phyloP scores from a whole-genome alignment of 2,888 invertebrate genomes.

The Oxyteleia sp. region DNA sequence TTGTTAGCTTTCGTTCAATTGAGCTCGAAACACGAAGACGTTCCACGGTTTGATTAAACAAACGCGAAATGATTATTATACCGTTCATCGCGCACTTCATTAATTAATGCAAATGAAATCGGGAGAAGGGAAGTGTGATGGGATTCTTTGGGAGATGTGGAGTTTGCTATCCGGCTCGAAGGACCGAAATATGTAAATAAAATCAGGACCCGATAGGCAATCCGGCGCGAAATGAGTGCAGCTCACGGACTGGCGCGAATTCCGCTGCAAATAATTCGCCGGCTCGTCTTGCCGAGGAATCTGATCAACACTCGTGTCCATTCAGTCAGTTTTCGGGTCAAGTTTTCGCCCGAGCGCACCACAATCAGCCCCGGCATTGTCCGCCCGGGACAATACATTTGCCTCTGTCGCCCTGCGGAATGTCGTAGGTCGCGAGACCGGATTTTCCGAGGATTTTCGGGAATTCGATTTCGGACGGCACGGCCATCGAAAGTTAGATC shows the following conservation, averaged over 20 bases:
- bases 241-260: background rate
- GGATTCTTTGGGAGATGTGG: too few species aligned
- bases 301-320: background rate
- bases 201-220: slow-evolving; percentile 59
- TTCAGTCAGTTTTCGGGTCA: slow-evolving; percentile 84
- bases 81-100: too few species aligned
- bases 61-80: too few species aligned
- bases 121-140: too few species aligned
- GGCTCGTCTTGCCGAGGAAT: slow-evolving; percentile 10
- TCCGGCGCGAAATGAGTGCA: slow-evolving; percentile 16
- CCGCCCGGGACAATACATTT: slow-evolving; percentile 75
- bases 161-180: slow-evolving; percentile 60
- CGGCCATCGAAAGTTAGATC: slow-evolving; percentile 49
- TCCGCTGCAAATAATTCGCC: slow-evolving; percentile 25
- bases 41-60: too few species aligned
- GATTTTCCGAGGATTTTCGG: slow-evolving; percentile 76
- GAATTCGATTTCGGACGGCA: slow-evolving; percentile 78
- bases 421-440: slow-evolving; percentile 8
- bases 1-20: too few species aligned
- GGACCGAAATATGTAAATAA: slow-evolving; percentile 70
- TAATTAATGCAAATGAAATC: too few species aligned
- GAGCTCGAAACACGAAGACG: too few species aligned
- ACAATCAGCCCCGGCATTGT: slow-evolving; percentile 86
- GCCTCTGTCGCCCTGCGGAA: slow-evolving; percentile 31
- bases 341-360: slow-evolving; percentile 83